Base-by-base conservation (phyloP, 35 echinoderm and acorn worm genomes). In the Apostichopus parvimensis region DNA sequence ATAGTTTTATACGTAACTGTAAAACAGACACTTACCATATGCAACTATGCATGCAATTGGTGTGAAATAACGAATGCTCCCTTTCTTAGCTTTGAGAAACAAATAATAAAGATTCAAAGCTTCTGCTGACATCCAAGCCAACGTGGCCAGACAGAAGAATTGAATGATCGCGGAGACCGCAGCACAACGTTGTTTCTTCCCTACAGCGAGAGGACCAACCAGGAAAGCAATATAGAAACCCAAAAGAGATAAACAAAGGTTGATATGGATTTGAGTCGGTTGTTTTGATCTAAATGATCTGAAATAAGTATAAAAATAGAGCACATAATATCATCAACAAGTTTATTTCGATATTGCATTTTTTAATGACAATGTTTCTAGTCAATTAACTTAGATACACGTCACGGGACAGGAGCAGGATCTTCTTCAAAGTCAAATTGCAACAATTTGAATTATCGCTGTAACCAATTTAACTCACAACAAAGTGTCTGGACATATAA, bases 201-300 rank as follows among this genome's bases (percentile, higher is more conserved):
- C 68, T 17, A 57, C 28, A 4, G 61, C 70, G 7, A 54, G 4
- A 70, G 55, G 64, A 72, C 59, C 60, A 5, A 75, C 8, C 23
- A 89, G 59, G 45, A 89, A 89, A 11, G 70, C 87, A 24, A 89
- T 8, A 60, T 89, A 89, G 20, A 89, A 89, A 4, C 87, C 87
- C 18, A 89, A 25, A 5, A 89, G 55, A 45, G 87, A 71, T 2
- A 75, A n/a, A 75, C 87, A 89, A 9, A 89, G 82, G 23, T 85
- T 85, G 8, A 85, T 85, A 13, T 85, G 82, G 21, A 85, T 85
- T 11, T 85, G 82, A 22, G 82, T 85, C 25, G 82, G 82, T 13
- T 85, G 82, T 55, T 85, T 85, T 0, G 82, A 56, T 55, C 82
- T 34, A 4, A 85, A 55, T 56, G 34, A 11, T 56, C 82, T 85